A percentile compares a stretch with the other conserved stretches of the same genome.
Conservation (phyloP, 2,113 vertebrate genomes). For the Pavo muticus region DNA sequence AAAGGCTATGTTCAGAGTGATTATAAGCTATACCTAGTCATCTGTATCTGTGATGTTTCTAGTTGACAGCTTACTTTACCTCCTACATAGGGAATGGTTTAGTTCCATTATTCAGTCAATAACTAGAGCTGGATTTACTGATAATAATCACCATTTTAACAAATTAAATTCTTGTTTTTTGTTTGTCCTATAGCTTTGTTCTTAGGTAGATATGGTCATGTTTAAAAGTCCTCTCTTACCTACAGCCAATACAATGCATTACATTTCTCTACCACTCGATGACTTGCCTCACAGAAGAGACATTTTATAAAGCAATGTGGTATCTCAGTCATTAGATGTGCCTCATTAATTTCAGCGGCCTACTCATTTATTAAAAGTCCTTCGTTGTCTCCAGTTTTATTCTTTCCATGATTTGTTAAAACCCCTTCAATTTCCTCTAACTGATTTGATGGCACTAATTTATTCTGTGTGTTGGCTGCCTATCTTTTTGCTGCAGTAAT, state of each 20-base stretch:
- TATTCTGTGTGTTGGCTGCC: slow-evolving; percentile 43
- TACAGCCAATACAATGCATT: background rate
- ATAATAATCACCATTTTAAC: background rate
- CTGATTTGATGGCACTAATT: slow-evolving; percentile 39
- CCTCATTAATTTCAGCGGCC: slow-evolving; percentile 49
- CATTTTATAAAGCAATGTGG: background rate
- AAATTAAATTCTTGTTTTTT: background rate
- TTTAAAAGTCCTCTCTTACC: background rate
- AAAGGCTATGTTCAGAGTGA: background rate
- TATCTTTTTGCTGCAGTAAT: background rate
- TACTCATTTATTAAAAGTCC: slow-evolving; percentile 34
- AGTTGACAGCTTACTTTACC: background rate
- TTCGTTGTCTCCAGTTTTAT: slow-evolving; percentile 12
- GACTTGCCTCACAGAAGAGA: background rate
- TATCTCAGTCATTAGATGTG: slow-evolving; percentile 33
- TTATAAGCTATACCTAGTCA: background rate
- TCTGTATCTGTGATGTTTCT: background rate
- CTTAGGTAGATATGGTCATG: background rate
- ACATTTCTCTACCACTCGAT: background rate
- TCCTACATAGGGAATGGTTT: background rate
- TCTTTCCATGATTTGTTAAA: slow-evolving; percentile 46
- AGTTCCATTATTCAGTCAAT: background rate
- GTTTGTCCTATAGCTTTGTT: background rate
- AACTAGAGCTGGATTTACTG: background rate
- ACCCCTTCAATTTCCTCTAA: slow-evolving; percentile 52